Evolutionary conservation across 2,888 invertebrate species (phyloP), one percentile per base, ranked within the genome.

Genomic region (Ormyrus thymus): DNA sequence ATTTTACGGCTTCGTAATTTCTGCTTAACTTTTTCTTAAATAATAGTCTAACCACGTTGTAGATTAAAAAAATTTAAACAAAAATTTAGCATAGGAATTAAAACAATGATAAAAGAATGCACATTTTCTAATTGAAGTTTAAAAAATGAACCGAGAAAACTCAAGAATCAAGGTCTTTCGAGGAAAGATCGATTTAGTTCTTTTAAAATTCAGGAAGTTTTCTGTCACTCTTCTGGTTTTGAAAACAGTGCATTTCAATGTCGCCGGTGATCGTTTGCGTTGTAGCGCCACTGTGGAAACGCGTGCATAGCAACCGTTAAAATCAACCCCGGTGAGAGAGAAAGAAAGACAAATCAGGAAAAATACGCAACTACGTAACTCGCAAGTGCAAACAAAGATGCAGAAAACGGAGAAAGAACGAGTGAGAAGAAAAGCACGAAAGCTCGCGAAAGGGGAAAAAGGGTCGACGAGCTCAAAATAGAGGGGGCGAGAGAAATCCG

Each of bases 161-260:
- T 15, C 1, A 62, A 62, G n/a, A 62, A 62, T 45, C n/a, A 62
- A 62, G 61, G n/a, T n/a, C 56, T 62, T 62, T 13, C 8, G 13
- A 3, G 7, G 15, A 10, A 9, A 6, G 10, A 48, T 13, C 13
- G 8, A 11, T 43, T 55, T 15, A 7, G 1, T 55, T 68, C 10
- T 70, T 50, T 56, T 51, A 50, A 59, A 72, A 46, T 72, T 62
- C 8, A 46, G 48, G 29, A 8, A 13, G 46, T n/a, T 46, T 45
- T 5, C 1, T 5, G 43, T 55, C 15, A 15, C 8, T 58, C 15
- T 29, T n/a, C 7, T 8, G 53, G 29, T 9, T 4, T 29, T 29
- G 7, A 68, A 62, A 72, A 72, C 48, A 64, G 55, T 72, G 15
- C 46, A 2, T 55, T 48, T 56, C 55, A n/a, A 55, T 56, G 64